Percentiles rank a stretch among this genome's conserved stretches.
Conservation (phyloP, 2,888 invertebrate species). For the Phymatocera aterrima region DNA sequence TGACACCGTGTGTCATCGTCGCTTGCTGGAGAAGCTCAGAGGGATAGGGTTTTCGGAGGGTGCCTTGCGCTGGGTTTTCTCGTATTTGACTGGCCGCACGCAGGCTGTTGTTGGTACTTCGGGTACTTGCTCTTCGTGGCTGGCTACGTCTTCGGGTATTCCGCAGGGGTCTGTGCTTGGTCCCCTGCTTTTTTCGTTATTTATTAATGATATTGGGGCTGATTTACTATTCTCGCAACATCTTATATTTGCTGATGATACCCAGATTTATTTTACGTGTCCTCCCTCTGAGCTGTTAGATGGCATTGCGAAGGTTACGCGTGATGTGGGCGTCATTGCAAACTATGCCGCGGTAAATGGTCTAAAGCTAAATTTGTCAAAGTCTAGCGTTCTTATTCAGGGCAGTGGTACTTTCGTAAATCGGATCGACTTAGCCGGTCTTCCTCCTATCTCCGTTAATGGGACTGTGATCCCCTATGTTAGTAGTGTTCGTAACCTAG, state of each 20-base stretch:
- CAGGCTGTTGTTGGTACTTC: not conserved
- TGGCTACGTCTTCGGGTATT: not conserved
- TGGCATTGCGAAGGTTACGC: not conserved
- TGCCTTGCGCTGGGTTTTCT: not conserved
- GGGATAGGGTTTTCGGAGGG: not conserved
- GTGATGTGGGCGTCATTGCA: not conserved
- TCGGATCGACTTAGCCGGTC: not conserved
- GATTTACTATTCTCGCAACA: not conserved
- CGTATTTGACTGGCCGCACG: not conserved
- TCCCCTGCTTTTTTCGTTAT: conserved; percentile 1
- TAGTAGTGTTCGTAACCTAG: not conserved
- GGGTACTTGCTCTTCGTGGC: not conserved
- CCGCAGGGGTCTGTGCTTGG: conserved; percentile 17
- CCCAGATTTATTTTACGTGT: conserved; percentile 32
- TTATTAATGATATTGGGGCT: conserved; percentile 33
- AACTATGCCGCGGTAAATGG: not conserved
- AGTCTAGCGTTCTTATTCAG: not conserved
- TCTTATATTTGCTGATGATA: conserved; percentile 47
- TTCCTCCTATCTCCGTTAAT: not conserved
- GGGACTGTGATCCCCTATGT: not conserved
- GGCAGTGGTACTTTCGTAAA: not conserved
- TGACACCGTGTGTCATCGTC: not conserved
- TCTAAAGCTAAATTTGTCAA: not conserved
- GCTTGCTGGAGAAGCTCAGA: not conserved
- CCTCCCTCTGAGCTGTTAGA: not conserved